Evolutionary conservation across 1,140 invertebrate species (phyloP).

Genomic region (Lucilia cuprina): DNA sequence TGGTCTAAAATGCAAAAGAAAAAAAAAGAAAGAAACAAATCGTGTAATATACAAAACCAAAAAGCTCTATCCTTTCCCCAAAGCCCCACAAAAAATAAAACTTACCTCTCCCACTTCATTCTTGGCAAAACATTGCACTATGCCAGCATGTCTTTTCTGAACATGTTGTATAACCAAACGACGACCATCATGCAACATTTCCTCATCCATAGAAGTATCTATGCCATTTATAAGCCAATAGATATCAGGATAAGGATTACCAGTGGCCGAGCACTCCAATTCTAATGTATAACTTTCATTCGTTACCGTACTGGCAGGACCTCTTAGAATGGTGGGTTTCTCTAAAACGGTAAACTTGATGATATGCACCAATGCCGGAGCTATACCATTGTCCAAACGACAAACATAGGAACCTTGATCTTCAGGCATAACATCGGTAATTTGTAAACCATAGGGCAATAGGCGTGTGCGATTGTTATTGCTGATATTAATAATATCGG

Average conservation of each 20-base stretch:
- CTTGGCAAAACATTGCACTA: constrained; percentile 87
- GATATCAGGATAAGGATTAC: constrained; percentile 75
- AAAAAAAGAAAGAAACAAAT: background rate
- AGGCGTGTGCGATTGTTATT: constrained; percentile 57
- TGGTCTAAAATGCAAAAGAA: constrained; percentile 51
- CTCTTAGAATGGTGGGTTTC: constrained; percentile 68
- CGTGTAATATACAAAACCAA: background rate
- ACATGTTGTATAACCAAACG: constrained; percentile 72
- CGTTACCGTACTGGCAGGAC: constrained; percentile 67
- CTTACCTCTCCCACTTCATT: constrained; percentile 78
- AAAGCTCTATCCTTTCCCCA: too few species aligned
- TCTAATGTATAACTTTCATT: constrained; percentile 72
- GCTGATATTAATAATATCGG: constrained; percentile 62
- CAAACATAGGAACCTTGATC: constrained; percentile 79
- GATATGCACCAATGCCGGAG: constrained; percentile 61
- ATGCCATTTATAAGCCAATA: constrained; percentile 88
- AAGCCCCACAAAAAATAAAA: background rate
- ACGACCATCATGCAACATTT: constrained; percentile 63
- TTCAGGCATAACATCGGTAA: constrained; percentile 68
- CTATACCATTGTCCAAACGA: constrained; percentile 63
- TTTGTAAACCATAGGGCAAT: constrained; percentile 69
- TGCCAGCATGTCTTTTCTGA: constrained; percentile 83
- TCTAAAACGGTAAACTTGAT: constrained; percentile 67
- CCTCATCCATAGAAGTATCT: constrained; percentile 66
- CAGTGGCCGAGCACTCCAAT: constrained; percentile 72